Percentiles rank a stretch among this genome's conserved stretches.
Conservation (phyloP, 1,140 invertebrate genomes). For the Pogonomyrmex barbatus region DNA sequence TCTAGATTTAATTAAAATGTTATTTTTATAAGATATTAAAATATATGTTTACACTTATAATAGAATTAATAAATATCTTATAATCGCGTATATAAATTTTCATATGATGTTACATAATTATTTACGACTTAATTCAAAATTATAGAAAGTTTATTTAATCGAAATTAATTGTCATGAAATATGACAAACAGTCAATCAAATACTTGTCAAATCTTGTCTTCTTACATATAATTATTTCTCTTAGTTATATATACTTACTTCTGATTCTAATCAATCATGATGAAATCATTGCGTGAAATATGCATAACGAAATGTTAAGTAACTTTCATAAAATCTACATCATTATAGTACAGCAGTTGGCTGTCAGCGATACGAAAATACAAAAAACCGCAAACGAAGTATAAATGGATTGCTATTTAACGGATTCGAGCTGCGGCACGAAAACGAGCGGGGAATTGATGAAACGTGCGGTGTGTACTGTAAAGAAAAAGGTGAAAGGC, state of each 20-base stretch:
- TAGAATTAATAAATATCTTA: neutral
- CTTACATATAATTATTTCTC: slow-evolving; percentile 26
- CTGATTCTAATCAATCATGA: neutral
- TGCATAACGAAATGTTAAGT: slow-evolving; percentile 39
- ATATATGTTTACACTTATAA: neutral
- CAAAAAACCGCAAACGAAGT: slow-evolving; percentile 24
- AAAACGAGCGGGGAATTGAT: slow-evolving; percentile 45
- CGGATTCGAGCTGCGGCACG: slow-evolving; percentile 32
- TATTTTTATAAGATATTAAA: neutral
- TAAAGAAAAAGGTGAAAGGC: slow-evolving; percentile 45
- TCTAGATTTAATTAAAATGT: neutral
- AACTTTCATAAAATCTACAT: slow-evolving; percentile 29
- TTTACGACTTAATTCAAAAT: neutral
- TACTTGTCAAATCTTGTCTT: neutral
- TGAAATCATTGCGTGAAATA: slow-evolving; percentile 2
- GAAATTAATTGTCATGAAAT: slow-evolving; percentile 1
- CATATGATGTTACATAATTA: neutral
- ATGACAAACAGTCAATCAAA: neutral
- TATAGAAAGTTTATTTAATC: slow-evolving; percentile 1
- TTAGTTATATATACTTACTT: neutral
- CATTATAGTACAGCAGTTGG: slow-evolving; percentile 1
- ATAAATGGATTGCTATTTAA: slow-evolving; percentile 34
- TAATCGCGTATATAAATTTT: neutral
- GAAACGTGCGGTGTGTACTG: slow-evolving; percentile 32
- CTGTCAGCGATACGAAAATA: slow-evolving; percentile 20